Percentiles rank a stretch among this genome's conserved stretches.
Conservation (phyloP, 2,797 vertebrate species). For the Cottoperca gobio region DNA sequence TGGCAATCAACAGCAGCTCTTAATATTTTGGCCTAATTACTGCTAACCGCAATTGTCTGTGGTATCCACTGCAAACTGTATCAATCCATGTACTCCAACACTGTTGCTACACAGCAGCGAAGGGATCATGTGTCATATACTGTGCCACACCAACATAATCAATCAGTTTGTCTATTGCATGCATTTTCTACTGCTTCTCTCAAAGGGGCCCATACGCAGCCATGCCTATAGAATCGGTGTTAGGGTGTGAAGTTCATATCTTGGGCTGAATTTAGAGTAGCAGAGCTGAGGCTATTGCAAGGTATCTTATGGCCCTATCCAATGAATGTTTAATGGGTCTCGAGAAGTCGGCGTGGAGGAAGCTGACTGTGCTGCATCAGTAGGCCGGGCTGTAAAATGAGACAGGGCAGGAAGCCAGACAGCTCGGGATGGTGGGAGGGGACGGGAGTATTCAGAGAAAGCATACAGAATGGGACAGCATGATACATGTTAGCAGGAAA, state of each 20-base stretch:
- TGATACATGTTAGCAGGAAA: conserved; percentile 45
- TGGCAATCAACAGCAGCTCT: background rate
- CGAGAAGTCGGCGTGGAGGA: conserved; percentile 75
- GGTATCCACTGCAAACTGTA: background rate
- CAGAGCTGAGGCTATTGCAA: conserved; percentile 52
- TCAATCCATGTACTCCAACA: conserved; percentile 19
- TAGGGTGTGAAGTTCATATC: conserved; percentile 33
- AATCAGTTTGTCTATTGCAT: conserved; percentile 24
- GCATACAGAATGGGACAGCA: conserved; percentile 11
- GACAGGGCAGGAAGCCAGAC: conserved; percentile 67
- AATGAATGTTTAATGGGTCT: conserved; percentile 85
- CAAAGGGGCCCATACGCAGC: background rate
- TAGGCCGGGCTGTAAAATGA: conserved; percentile 81
- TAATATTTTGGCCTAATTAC: conserved; percentile 23
- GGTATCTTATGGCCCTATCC: conserved; percentile 77
- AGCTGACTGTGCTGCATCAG: conserved; percentile 79
- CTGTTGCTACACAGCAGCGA: conserved; percentile 10
- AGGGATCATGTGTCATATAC: conserved; percentile 30
- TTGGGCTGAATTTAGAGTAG: conserved; percentile 68
- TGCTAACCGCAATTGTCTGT: conserved; percentile 21
- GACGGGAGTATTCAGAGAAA: conserved; percentile 30
- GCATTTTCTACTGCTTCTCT: background rate
- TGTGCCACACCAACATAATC: conserved; percentile 8
- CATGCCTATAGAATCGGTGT: conserved; percentile 16
- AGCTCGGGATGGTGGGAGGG: conserved; percentile 51